Base-by-base conservation (phyloP, 2,113 vertebrate species). In the Cryptoleucopteryx plumbea region DNA sequence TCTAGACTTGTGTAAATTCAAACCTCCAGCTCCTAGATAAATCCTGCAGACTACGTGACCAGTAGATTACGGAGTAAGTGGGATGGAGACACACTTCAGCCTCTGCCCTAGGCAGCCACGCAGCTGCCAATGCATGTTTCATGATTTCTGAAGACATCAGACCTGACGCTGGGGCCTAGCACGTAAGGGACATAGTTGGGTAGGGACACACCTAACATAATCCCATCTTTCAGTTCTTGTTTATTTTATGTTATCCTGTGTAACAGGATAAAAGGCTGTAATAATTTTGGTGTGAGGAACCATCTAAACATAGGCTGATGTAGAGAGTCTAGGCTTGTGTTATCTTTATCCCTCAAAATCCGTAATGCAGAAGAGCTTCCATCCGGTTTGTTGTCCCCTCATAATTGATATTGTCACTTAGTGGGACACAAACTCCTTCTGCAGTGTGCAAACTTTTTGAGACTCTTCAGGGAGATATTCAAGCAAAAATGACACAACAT, bases 401-500 rank as follows among this genome's bases (percentile, higher is more conserved):
- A 5, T 84, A 81, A 82, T 7, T 88, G 27, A 17, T 67, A 84
- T 10, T 3, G 61, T 31, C 40, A 65, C 47, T 90, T 72, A 13
- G 21, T 22, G 67, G n/a, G 56, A 55, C 40, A 68, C 9, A 71
- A 81, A 66, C 34, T 78, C 31, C 31, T 94, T 42, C 42, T 45
- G 55, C 43, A 77, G 26, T 2, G 8, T 43, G 32, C 36, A 91
- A 91, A 52, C 26, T 42, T 93, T 48, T 43, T 48, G 19, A 75
- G 86, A 77, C 62, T 93, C 23, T 90, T 94, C 50, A 42, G 38
- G 63, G 27, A 0, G 0, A 63, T 78, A 85, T 52, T 89, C 42
- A 92, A 78, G 17, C 27, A 81, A 93, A 94, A 83, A 87, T 10
- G 25, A 55, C 32, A 85, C 15, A 82, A 80, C 62, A 91, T 85